phyloP scores from a whole-genome alignment of 2,113 vertebrate genomes.

The Dendropsophus ebraccatus region DNA sequence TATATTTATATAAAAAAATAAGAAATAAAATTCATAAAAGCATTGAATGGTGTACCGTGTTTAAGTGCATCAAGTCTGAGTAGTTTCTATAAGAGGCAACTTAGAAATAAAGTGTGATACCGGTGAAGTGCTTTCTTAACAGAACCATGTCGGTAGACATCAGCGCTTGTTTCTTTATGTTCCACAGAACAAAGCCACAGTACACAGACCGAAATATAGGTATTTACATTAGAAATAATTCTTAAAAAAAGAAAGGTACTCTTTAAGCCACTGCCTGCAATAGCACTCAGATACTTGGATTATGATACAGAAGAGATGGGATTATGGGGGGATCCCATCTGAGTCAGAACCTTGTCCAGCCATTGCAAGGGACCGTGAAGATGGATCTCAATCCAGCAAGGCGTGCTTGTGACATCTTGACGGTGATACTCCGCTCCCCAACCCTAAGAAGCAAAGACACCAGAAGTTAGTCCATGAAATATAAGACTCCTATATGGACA shows the following conservation, averaged over 20 bases:
- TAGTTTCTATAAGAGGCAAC: neutral
- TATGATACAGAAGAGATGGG: slow-evolving; percentile 97
- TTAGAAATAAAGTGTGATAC: slow-evolving; percentile 24
- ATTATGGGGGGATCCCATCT: slow-evolving; percentile 98
- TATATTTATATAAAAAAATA: slow-evolving; percentile 32
- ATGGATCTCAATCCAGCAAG: slow-evolving; percentile 98
- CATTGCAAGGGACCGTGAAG: slow-evolving; percentile 96
- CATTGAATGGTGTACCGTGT: slow-evolving; percentile 33
- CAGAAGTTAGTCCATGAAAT: neutral
- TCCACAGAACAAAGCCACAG: slow-evolving; percentile 34
- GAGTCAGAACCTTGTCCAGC: slow-evolving; percentile 97
- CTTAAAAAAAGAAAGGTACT: slow-evolving; percentile 27
- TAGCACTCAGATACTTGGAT: slow-evolving; percentile 66
- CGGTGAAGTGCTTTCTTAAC: neutral
- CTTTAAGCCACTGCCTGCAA: slow-evolving; percentile 71
- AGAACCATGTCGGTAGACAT: slow-evolving; percentile 24
- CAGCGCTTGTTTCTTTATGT: neutral
- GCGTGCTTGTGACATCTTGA: slow-evolving; percentile 97
- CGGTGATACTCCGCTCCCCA: slow-evolving; percentile 98
- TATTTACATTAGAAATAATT: slow-evolving; percentile 65
- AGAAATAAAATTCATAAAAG: slow-evolving; percentile 26
- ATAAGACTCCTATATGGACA: neutral
- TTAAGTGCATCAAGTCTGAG: slow-evolving; percentile 46
- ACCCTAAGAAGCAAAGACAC: slow-evolving; percentile 78
- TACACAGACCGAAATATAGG: slow-evolving; percentile 58